These are phyloP conservation scores for Pluvialis apricaria DNA, from an alignment of 2,113 vertebrate genomes.

Conservation along the genomic window DNA sequence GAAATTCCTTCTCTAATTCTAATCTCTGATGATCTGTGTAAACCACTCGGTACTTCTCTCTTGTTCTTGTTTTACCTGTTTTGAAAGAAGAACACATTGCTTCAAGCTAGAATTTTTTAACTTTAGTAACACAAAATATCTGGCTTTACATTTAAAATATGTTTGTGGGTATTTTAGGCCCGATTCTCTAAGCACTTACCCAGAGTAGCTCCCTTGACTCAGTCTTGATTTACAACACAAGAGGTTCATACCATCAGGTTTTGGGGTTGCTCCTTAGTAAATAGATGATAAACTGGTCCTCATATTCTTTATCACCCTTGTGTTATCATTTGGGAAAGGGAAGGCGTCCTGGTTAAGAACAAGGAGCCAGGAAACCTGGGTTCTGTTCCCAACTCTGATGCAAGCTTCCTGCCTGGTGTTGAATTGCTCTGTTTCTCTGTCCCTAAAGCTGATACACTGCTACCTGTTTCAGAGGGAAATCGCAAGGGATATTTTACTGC, in stretches of 20 bases:
- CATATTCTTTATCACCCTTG: background rate
- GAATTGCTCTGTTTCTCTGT: background rate
- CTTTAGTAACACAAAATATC: conserved; percentile 15
- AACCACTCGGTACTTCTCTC: conserved; percentile 96
- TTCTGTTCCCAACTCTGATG: background rate
- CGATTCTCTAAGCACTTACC: conserved; percentile 22
- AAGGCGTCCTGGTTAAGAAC: background rate
- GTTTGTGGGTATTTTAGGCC: background rate
- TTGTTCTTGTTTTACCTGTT: conserved; percentile 96
- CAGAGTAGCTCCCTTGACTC: background rate
- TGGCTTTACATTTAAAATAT: background rate
- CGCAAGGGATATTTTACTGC: background rate
- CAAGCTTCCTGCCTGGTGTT: background rate
- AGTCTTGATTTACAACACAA: background rate
- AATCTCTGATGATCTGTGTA: conserved; percentile 96
- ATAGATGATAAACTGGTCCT: background rate
- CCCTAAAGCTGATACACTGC: background rate
- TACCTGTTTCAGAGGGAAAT: background rate
- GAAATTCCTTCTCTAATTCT: conserved; percentile 98
- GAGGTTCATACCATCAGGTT: background rate
- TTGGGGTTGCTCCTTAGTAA: background rate
- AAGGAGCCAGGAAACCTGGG: background rate
- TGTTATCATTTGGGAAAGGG: background rate
- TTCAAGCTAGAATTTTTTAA: conserved; percentile 44
- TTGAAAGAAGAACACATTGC: conserved; percentile 57